Evolutionary conservation across 2,113 vertebrate genomes (phyloP), one percentile per base, ranked within the genome.

Genomic region (Poeciliopsis turrubarensis): DNA sequence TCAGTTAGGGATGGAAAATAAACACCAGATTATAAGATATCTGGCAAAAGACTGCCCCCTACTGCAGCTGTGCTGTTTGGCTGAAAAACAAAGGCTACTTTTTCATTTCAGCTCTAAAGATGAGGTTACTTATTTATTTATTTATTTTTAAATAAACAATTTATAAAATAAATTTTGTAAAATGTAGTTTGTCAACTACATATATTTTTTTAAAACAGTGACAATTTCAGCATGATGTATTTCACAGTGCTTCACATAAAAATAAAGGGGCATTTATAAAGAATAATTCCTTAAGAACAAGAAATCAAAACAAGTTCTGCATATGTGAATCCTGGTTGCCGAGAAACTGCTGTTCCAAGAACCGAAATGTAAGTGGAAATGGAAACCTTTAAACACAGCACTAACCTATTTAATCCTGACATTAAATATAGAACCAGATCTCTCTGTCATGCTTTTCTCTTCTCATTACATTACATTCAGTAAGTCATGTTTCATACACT

Each of bases 1-100:
- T 72, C n/a, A 22, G 27, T 41, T 13, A 72, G 3, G 12, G 8
- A 27, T 41, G 34, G 30, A 73, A 78, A 63, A 79, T 30, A 11
- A 57, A 17, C 29, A 68, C 19, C 65, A 78, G 78, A 44, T 73
- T 78, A 79, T 77, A 75, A 61, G 22, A 69, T 75, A 70, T 60
- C 80, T 91, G 86, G 88, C 72, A 75, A 83, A 82, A 93, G 89
- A 93, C 87, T 94, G 91, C 93, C 92, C 91, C 92, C 94, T 94
- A 75, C 85, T 93, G 92, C 79, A 89, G 41, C 51, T 51, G 27
- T 5, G 17, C 14, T 32, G 47, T 32, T 68, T 61, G 60, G 25
- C 3, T 81, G 62, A 62, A 30, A 62, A 26, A 26, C 37, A 76
- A 4, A 7, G 14, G n/a, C 22, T 13, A 60, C 25, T 54, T 22